Evolutionary conservation across 2,888 invertebrate species (phyloP).

Genomic region (Mythimna albipuncta): DNA sequence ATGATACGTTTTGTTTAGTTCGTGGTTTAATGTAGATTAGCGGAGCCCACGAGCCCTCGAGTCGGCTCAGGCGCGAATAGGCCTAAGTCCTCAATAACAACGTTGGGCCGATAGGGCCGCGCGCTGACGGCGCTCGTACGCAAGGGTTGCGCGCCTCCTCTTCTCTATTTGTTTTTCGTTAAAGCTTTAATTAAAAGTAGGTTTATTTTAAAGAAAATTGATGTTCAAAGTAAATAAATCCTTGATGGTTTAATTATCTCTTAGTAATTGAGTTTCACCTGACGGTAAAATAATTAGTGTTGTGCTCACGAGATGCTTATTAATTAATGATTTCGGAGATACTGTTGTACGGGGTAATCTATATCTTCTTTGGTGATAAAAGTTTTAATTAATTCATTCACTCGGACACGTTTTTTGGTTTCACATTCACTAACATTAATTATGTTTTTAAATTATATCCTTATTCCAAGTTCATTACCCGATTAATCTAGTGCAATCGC

Average conservation of each 20-base stretch:
- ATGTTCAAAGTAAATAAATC: constrained; percentile 89
- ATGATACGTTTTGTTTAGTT: constrained; percentile 55
- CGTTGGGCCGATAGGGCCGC: constrained; percentile 55
- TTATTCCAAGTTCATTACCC: constrained; percentile 47
- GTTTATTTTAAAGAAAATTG: constrained; percentile 90
- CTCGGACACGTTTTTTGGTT: constrained; percentile 47
- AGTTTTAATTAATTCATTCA: constrained; percentile 50
- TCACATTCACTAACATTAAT: constrained; percentile 46
- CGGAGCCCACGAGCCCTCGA: constrained; percentile 20
- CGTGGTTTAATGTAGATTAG: constrained; percentile 34
- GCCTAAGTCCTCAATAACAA: constrained; percentile 70
- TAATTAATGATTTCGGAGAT: constrained; percentile 74
- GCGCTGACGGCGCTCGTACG: constrained; percentile 74
- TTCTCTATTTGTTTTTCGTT: constrained; percentile 89
- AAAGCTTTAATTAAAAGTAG: constrained; percentile 90
- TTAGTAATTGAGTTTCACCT: constrained; percentile 89
- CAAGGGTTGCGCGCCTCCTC: constrained; percentile 84
- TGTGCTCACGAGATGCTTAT: constrained; percentile 73
- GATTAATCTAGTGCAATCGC: constrained; percentile 40
- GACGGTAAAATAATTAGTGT: constrained; percentile 82
- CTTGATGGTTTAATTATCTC: constrained; percentile 89
- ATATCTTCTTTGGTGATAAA: constrained; percentile 57
- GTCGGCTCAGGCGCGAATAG: constrained; percentile 45
- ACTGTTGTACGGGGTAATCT: constrained; percentile 64
- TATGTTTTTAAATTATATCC: constrained; percentile 45